A percentile compares a stretch with the other conserved stretches of the same genome.
phyloP scores from a whole-genome alignment of 2,797 vertebrate genomes.

The Pangasius macronema region DNA sequence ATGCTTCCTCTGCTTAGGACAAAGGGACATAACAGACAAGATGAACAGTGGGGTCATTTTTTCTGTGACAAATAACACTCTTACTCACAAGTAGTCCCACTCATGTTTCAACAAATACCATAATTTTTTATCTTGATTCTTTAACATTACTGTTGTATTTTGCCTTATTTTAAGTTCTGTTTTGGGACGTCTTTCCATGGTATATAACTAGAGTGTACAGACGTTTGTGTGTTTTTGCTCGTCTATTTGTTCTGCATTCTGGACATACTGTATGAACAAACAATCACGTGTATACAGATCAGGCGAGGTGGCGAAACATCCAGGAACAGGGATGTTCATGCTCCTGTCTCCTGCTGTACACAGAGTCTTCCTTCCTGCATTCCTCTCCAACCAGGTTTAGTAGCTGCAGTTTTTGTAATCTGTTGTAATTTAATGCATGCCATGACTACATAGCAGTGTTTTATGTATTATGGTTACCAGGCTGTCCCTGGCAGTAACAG shows the following conservation, averaged over 20 bases:
- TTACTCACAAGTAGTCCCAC: neutral
- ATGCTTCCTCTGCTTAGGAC: conserved; percentile 62
- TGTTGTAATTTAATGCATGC: neutral
- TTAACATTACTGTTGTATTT: neutral
- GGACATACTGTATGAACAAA: neutral
- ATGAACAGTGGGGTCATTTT: neutral
- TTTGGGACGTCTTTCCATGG: neutral
- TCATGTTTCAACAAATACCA: neutral
- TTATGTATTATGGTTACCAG: neutral
- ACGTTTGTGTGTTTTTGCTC: neutral
- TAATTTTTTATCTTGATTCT: neutral
- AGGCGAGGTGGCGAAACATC: neutral
- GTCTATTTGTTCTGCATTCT: neutral
- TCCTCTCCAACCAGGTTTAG: neutral
- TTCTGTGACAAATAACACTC: neutral
- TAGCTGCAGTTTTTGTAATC: neutral
- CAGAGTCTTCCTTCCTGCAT: conserved; percentile 22
- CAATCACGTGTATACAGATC: neutral
- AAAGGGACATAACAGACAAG: neutral
- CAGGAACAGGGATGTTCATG: conserved; percentile 5
- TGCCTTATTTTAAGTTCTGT: neutral
- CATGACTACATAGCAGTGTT: neutral
- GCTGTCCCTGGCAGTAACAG: neutral
- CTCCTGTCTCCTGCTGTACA: neutral
- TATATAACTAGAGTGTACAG: neutral